These are phyloP conservation scores for Helicoverpa zea DNA, from an alignment of 1,140 invertebrate genomes.

Conservation along the genomic window DNA sequence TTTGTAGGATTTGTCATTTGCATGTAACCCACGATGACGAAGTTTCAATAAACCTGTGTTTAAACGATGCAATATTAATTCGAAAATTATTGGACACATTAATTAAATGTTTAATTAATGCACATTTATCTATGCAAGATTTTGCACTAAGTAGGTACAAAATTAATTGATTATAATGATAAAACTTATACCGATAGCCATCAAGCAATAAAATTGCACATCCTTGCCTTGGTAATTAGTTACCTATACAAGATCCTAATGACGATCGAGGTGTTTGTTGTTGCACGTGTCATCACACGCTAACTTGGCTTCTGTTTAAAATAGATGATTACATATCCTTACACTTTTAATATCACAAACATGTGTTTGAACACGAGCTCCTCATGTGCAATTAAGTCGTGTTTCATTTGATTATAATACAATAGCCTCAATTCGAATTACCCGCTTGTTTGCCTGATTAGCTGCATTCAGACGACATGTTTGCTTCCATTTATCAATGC, in stretches of 20 bases:
- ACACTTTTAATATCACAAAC: slow-evolving; percentile 12
- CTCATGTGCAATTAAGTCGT: neutral
- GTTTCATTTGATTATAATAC: slow-evolving; percentile 16
- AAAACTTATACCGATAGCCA: neutral
- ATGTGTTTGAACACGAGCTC: slow-evolving; percentile 12
- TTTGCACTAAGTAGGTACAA: too few species aligned
- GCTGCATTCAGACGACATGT: neutral
- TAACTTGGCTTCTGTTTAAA: slow-evolving; percentile 21
- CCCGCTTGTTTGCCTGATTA: slow-evolving; percentile 12
- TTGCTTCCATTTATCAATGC: slow-evolving; percentile 31
- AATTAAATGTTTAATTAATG: neutral
- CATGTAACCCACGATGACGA: neutral
- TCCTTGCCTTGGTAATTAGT: neutral
- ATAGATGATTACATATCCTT: slow-evolving; percentile 28
- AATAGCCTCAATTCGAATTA: slow-evolving; percentile 27
- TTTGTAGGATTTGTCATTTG: slow-evolving; percentile 13
- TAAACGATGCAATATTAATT: neutral
- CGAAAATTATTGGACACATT: neutral
- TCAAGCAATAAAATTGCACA: neutral
- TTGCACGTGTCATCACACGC: slow-evolving; percentile 27
- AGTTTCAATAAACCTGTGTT: neutral
- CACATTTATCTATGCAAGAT: too few species aligned
- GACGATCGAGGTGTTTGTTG: neutral
- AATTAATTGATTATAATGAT: too few species aligned
- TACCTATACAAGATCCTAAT: slow-evolving; percentile 9